Evolutionary conservation across 64 coral and sea anemone species (phyloP), one percentile per base, ranked within the genome.

Genomic region (Cladopsammia gracilis): DNA sequence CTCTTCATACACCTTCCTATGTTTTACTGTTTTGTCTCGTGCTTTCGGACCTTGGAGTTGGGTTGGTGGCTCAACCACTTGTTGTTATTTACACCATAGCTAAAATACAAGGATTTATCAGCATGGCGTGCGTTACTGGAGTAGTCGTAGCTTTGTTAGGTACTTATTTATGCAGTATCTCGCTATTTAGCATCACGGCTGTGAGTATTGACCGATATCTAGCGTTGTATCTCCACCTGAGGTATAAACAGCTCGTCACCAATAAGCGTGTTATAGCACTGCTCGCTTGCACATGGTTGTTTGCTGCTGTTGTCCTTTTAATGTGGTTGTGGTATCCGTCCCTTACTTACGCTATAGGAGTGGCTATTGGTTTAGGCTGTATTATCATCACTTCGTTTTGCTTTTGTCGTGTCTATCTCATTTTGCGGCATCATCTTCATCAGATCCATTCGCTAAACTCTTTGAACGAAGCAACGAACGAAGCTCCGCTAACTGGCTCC

Each of bases 161-260:
- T 9, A 72, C 58, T 47, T 87, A 78, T 61, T 58, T 93, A 43
- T 83, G 82, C 48, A 82, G 91, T 25, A 67, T 93, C 20, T 87
- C 82, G 51, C 85, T 93, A 42, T 42, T 87, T 60, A 87, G 61
- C 5, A 76, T 93, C 62, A 93, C 83, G 10, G 83, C 91, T 0
- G 86, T 93, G 48, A 79, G 83, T 48, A 87, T 93, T 59, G 90
- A 92, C 26, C 90, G 90, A 47, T 86, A 92, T 56, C 46, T 92
- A 7, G 81, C 90, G 19, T 70, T 92, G 2, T 73, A 91, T 44
- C 61, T 91, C 22, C 82, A 72, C 89, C 57, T 72, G 15, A 91
- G 82, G 12, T 92, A 92, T 51, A 80, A 83, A 16, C 69, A 59
- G 13, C 23, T 92, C 26, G 90, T 92, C 12, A 92, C 90, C 2